Base-by-base conservation (phyloP, 2,113 vertebrate genomes). In the Misgurnus anguillicaudatus region DNA sequence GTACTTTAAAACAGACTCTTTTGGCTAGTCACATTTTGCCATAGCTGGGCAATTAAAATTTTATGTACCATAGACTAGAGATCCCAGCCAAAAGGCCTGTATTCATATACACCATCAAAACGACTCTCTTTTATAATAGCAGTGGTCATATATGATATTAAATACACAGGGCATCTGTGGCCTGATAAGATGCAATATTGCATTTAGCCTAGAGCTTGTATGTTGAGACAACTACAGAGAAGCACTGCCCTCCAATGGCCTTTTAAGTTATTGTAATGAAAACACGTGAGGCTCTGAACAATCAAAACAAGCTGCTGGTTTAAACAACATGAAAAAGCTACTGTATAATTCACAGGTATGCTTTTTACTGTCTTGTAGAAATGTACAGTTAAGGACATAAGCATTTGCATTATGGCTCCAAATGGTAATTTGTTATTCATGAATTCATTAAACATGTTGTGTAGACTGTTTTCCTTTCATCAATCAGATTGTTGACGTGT, bases 191-290 rank as follows among this genome's bases (percentile, higher is more conserved):
- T 42, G 17, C 5, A 42, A 39, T 57, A 48, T 4, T 55, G 9
- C 9, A 45, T 61, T 60, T 38, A 14, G n/a, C 16, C 5, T 21
- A 45, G 10, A 57, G n/a, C 53, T 55, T 11, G 7, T 24, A 36
- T 31, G 24, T n/a, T 6, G 5, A 41, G 39, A 36, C 16, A 57
- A 53, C 4, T 39, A 41, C 39, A 80, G 72, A 75, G 63, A 38
- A 72, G 57, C 51, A 80, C 70, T 74, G 78, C 78, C 78, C 70
- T 66, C 78, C 36, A 74, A 57, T 75, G 78, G 78, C 24, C 70
- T 24, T 48, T 9, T 9, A 9, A 51, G 38, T 3, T 2, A 51
- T 21, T 31, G 21, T 21, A 24, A 42, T 0, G 6, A 58, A 4
- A 60, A 2, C 6, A 3, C 10, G 4, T 2, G 14, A 42, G 70